Base-by-base conservation (phyloP, 2,888 invertebrate species). In the Drosophila fungiperda region DNA sequence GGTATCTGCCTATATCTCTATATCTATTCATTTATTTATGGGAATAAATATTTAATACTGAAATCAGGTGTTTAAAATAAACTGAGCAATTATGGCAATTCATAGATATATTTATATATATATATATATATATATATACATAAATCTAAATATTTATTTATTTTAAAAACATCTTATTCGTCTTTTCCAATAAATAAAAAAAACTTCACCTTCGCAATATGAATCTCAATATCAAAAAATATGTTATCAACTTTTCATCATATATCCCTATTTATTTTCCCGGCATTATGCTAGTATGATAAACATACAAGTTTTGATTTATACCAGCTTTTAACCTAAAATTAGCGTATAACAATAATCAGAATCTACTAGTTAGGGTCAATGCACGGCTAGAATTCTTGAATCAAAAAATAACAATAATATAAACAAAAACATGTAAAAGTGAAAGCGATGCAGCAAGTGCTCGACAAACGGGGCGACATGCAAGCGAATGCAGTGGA, bases 401-500 rank as follows among this genome's bases (percentile, higher is more conserved):
- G 15, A 62, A 64, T 42, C 36, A 61, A 59, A 45, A 50, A 70
- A n/a, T 15, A 45, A 15, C 15, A 23, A 23, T 15, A 15, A 23
- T 26, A 66, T 53, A 53, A 55, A 57, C 73, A 68, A 70, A 68
- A 67, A 50, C 57, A 58, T 52, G 58, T 40, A 71, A 84, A 86
- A 86, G 85, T 89, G 85, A 89, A 86, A 86, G 89, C 85, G 69
- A 33, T 12, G 9, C 63, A 29, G 54, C 75, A 68, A 87, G 78
- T 72, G 78, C 79, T 66, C 62, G 80, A 61, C 67, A 70, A 59
- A 59, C 68, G 63, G 55, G 77, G 80, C 68, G 68, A 78, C 85
- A 89, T 89, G 85, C 85, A 69, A 89, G 49, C 82, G 61, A 70
- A 80, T 74, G 80, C 85, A 86, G 54, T 86, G 80, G 78, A 89